A percentile compares a stretch with the other conserved stretches of the same genome.
Evolutionary conservation across 2,797 vertebrate species (phyloP).

Genomic region (Oceanodroma leucorhoa): DNA sequence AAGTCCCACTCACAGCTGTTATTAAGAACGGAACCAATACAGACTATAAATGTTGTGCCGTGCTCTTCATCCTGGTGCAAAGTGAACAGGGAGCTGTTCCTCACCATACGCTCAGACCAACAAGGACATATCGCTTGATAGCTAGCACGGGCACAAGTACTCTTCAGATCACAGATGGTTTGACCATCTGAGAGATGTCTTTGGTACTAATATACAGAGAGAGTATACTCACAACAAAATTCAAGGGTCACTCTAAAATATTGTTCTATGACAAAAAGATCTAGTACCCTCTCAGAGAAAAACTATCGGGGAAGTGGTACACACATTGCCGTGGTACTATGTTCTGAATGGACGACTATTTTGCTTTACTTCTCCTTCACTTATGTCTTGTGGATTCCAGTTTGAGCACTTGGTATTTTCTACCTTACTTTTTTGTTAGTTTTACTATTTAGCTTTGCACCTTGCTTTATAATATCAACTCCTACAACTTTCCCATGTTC

Average conservation of each 20-base stretch:
- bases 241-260: not conserved
- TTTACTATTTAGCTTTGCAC: not conserved
- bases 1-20: not conserved
- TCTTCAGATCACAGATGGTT: not conserved
- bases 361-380: not conserved
- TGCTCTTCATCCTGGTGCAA: not conserved
- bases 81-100: fast-evolving
- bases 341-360: not conserved
- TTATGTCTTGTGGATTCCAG: not conserved
- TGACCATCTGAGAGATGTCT: not conserved
- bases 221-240: not conserved
- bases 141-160: not conserved
- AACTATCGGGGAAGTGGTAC: fast-evolving
- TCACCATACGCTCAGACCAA: fast-evolving
- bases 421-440: not conserved
- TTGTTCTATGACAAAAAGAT: not conserved
- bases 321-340: not conserved
- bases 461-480: not conserved
- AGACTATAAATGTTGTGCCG: fast-evolving
- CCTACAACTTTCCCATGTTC: not conserved
- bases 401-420: not conserved
- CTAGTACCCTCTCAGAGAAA: not conserved
- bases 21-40: too few species aligned
- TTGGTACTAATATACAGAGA: not conserved
- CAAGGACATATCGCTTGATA: not conserved